A percentile compares a stretch with the other conserved stretches of the same genome.
Evolutionary conservation across 2,888 invertebrate genomes (phyloP).

Genomic region (Caenorhabditis macrosperma): DNA sequence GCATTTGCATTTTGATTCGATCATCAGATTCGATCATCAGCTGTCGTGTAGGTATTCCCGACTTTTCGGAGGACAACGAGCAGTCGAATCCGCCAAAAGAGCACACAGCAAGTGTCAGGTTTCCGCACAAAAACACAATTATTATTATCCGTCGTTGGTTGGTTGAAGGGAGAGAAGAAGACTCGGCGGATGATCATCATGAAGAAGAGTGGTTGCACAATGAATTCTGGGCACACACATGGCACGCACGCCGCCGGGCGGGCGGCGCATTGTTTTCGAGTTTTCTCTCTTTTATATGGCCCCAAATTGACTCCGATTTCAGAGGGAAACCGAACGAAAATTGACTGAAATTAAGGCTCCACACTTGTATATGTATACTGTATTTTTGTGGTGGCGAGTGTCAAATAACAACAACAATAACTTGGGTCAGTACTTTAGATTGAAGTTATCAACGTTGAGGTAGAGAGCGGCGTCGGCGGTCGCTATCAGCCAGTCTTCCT

Average conservation of each 20-base stretch:
- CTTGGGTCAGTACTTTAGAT: constrained; percentile 37
- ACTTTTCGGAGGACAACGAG: background rate
- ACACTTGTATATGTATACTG: background rate
- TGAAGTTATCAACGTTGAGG: constrained; percentile 43
- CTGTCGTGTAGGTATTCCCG: background rate
- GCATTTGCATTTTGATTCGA: background rate
- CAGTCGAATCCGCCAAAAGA: background rate
- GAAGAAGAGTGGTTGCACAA: background rate
- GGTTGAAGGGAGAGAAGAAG: background rate
- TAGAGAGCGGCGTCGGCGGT: constrained; percentile 49
- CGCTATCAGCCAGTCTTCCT: constrained; percentile 47
- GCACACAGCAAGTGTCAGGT: background rate
- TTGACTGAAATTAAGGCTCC: background rate
- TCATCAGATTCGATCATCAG: background rate
- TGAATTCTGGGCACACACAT: background rate
- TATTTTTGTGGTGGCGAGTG: background rate
- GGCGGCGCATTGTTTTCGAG: background rate
- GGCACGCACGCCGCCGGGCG: background rate
- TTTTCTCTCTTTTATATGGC: background rate
- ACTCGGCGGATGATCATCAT: background rate
- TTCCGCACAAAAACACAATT: constrained; percentile 6
- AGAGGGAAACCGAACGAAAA: background rate
- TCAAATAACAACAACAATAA: background rate
- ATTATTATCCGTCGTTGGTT: background rate
- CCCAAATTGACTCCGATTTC: background rate